Base-by-base conservation (phyloP, 37 sponge, comb jelly and placozoan species). In the Geodia barretti region DNA sequence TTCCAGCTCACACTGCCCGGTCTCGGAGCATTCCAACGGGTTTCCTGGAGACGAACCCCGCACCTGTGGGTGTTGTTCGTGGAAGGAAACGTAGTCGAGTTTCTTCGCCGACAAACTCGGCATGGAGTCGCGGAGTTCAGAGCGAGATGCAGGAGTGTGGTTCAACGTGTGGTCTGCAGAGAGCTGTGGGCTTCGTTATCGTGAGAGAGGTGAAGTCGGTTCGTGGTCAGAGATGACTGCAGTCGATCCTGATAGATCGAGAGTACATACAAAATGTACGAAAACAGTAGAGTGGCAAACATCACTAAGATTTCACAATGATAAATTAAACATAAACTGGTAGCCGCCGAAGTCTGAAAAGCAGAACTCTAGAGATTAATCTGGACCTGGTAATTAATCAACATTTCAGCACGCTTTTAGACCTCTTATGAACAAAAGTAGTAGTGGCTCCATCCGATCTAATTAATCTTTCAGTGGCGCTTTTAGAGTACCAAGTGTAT, bases 151-250 rank as follows among this genome's bases (percentile, higher is more conserved):
- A n/a, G n/a, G n/a, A n/a, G n/a, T n/a, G n/a, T n/a, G n/a, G n/a
- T n/a, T n/a, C n/a, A n/a, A n/a, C n/a, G n/a, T n/a, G n/a, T n/a
- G n/a, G n/a, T n/a, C n/a, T n/a, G 60, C 41, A 87, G 24, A 87
- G 74, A 23, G 64, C n/a, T 80, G 0, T 68, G 42, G 35, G 70
- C 75, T 58, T 87, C 87, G n/a, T n/a, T 60, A 68, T 32, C 38
- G 74, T 66, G 39, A 87, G 70, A 59, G 76, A 75, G 58, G 31
- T 42, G 29, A 87, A 87, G 82, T 87, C 87, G 81, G 82, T 36
- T 81, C 82, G 41, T 87, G 87, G 43, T 80, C 82, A 33, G 39
- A 39, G 14, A 80, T 1, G 42, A 59, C 34, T 68, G 65, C 36
- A 75, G 87, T 1, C 80, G 43, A 36, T 69, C 74, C 87, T 87